Evolutionary conservation across 2,113 vertebrate species (phyloP).

Genomic region (Oostethus manadensis): DNA sequence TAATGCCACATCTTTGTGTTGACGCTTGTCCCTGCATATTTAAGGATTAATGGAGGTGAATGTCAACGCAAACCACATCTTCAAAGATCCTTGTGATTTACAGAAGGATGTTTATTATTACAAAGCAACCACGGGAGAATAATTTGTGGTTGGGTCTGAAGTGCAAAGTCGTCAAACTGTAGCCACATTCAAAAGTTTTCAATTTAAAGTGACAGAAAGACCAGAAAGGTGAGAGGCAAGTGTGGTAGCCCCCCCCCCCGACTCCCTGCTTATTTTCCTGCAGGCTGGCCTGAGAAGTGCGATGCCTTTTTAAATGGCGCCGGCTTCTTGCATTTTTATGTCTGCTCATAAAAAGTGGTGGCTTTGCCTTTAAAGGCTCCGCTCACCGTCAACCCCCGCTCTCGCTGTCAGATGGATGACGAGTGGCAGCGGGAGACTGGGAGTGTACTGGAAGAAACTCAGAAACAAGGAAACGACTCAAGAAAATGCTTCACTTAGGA

Average conservation of each 20-base stretch:
- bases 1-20: slow-evolving; percentile 27
- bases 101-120: background rate
- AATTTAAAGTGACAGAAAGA: slow-evolving; percentile 5
- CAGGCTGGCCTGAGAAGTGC: slow-evolving; percentile 37
- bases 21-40: slow-evolving; percentile 14
- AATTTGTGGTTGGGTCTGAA: slow-evolving; percentile 12
- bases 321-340: slow-evolving; percentile 53
- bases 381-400: slow-evolving; percentile 22
- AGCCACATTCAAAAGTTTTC: slow-evolving; percentile 5
- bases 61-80: slow-evolving; percentile 8
- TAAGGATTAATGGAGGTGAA: slow-evolving; percentile 10
- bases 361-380: slow-evolving; percentile 43
- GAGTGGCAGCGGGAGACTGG: slow-evolving; percentile 24
- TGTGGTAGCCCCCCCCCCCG: background rate
- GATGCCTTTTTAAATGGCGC: slow-evolving; percentile 51
- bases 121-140: slow-evolving; percentile 5
- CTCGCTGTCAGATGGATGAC: slow-evolving; percentile 30
- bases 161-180: background rate
- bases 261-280: slow-evolving; percentile 19
- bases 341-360: slow-evolving; percentile 36
- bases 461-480: background rate
- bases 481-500: background rate
- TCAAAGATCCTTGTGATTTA: slow-evolving; percentile 9
- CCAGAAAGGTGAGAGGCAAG: slow-evolving; percentile 18
- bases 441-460: slow-evolving; percentile 5